Evolutionary conservation across 2,113 vertebrate genomes (phyloP), one percentile per base, ranked within the genome.

Genomic region (Daphoenositta chrysoptera): DNA sequence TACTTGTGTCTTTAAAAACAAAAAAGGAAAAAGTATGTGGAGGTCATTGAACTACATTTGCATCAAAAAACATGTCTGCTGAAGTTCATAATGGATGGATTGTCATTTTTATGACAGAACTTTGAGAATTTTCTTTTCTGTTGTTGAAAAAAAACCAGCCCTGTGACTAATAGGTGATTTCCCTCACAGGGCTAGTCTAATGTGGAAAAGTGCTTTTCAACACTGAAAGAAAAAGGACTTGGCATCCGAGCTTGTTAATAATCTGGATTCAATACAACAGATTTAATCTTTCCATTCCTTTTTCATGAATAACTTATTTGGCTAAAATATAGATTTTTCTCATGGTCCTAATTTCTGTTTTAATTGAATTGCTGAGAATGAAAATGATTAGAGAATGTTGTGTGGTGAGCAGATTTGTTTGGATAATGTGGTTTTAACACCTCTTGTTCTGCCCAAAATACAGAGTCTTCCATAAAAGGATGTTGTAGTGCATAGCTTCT

Each of bases 301-400:
- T 84, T 88, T 81, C 48, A 89, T 81, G 1, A 94, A 95, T 93
- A 83, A 88, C 54, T 82, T 92, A 24, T 77, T 94, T 94, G 75
- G 80, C 92, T 89, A 86, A 78, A 94, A 96, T 82, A 80, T 64
- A 90, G 73, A 72, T 92, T 95, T 91, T 65, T 94, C 48, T 94
- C 10, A 4, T 80, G 45, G 64, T 72, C 82, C 8, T 82, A 50
- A 84, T 95, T 97, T 93, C 73, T 96, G 21, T 82, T 94, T 96
- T 95, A 96, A 93, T 70, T 95, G 86, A 87, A 87, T 53, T 95
- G 53, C 33, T 80, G n/a, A 89, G 81, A 95, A 94, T 73, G 64
- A 97, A 96, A 97, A 95, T 91, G 15, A 92, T 97, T 94, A 94
- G 72, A 51, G n/a, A 78, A 91, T 78, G 93, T 79, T 91, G 56